Percentiles rank a stretch among this genome's conserved stretches.
Conservation (phyloP, 23 tunicate genomes). For the Diplosoma virens region DNA sequence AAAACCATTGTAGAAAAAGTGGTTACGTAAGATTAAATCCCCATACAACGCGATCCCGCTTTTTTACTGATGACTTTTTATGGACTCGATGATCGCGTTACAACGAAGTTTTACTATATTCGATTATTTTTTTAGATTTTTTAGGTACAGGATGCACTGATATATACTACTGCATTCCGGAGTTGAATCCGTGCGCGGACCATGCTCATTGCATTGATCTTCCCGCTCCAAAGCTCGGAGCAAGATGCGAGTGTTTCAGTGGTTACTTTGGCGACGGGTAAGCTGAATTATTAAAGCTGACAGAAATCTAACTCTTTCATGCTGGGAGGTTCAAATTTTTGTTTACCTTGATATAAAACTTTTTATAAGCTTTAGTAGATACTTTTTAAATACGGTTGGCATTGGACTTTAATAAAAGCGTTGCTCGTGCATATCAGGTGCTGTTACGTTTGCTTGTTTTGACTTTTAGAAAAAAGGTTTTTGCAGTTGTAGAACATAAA, state of each 20-base stretch:
- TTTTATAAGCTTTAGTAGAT: too few relatives aligned
- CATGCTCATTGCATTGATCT: conserved; percentile 13
- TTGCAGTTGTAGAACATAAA: too few relatives aligned
- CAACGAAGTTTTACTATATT: too few relatives aligned
- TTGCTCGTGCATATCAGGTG: too few relatives aligned
- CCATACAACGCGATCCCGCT: neutral
- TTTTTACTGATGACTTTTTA: neutral
- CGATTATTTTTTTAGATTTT: neutral
- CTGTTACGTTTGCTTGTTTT: too few relatives aligned
- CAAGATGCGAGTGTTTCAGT: neutral
- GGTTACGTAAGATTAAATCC: too few relatives aligned
- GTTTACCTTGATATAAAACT: too few relatives aligned
- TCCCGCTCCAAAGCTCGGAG: conserved; percentile 1
- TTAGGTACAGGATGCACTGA: conserved; percentile 19
- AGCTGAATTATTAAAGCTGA: neutral
- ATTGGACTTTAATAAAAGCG: too few relatives aligned
- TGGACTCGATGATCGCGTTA: neutral
- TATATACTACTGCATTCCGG: neutral
- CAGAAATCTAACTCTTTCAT: neutral
- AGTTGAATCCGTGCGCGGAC: conserved; percentile 1
- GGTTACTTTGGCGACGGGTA: conserved; percentile 33
- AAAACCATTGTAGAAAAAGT: too few relatives aligned
- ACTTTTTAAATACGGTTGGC: too few relatives aligned
- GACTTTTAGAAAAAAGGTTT: too few relatives aligned
- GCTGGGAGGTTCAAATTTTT: too few relatives aligned